A percentile compares a stretch with the other conserved stretches of the same genome.
phyloP scores from a whole-genome alignment of 2,888 invertebrate genomes.

The Drosophila helvetica region DNA sequence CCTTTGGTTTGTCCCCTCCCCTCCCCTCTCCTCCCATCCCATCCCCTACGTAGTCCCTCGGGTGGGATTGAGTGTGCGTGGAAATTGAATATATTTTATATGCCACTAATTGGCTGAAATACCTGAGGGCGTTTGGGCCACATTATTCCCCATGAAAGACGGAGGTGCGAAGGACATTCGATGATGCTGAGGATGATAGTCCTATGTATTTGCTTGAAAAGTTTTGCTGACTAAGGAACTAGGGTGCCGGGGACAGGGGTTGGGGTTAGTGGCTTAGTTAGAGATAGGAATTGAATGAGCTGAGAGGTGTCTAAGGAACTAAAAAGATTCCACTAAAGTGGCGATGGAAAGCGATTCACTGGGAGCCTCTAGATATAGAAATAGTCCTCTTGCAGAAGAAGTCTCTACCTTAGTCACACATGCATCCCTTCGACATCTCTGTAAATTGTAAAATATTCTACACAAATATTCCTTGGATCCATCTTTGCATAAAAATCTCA shows the following conservation, averaged over 20 bases:
- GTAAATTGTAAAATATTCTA: neutral
- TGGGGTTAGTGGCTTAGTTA: neutral
- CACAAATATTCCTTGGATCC: neutral
- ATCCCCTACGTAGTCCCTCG: conserved; percentile 18
- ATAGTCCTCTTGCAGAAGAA: neutral
- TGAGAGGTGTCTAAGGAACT: no score
- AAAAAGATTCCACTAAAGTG: no score
- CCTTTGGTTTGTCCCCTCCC: conserved; percentile 44
- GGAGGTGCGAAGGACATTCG: conserved; percentile 28
- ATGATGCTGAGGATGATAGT: conserved; percentile 17
- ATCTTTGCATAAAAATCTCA: conserved; percentile 40
- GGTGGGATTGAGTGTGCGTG: conserved; percentile 60
- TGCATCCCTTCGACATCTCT: neutral
- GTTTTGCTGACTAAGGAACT: conserved; percentile 2
- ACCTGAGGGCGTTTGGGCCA: conserved; percentile 73
- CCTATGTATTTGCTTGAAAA: conserved; percentile 24
- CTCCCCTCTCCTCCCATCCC: conserved; percentile 4
- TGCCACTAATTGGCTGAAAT: conserved; percentile 82
- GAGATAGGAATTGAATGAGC: no score
- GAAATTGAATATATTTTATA: conserved; percentile 82
- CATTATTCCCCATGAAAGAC: conserved; percentile 8
- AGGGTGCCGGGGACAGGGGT: neutral
- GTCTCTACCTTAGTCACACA: neutral
- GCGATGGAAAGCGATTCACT: no score
- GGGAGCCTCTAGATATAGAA: no score